Percentiles rank a stretch among this genome's conserved stretches.
Conservation (phyloP, 2,888 invertebrate species). For the Idaea aversata region DNA sequence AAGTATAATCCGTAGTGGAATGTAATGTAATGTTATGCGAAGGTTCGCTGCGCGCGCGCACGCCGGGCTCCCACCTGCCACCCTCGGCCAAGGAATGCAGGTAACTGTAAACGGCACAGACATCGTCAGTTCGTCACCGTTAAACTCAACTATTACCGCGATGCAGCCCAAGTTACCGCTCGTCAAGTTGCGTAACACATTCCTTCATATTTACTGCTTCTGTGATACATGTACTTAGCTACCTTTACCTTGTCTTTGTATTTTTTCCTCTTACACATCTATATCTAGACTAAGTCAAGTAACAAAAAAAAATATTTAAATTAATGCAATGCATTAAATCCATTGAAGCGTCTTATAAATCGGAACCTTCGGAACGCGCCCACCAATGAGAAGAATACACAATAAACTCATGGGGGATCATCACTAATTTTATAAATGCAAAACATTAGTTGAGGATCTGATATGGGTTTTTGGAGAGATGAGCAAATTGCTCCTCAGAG, state of each 20-base stretch:
- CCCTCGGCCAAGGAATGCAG: slow-evolving; percentile 67
- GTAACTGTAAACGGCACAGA: slow-evolving; percentile 67
- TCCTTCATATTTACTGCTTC: slow-evolving; percentile 4
- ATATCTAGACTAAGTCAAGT: too few species aligned
- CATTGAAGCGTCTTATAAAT: too few species aligned
- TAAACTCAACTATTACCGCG: slow-evolving; percentile 61
- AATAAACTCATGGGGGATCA: too few species aligned
- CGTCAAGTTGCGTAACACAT: slow-evolving; percentile 6
- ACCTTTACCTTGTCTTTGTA: background rate
- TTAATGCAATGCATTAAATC: too few species aligned
- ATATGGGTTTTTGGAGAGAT: too few species aligned
- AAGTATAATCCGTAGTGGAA: background rate
- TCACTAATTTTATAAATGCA: too few species aligned
- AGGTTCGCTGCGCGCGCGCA: slow-evolving; percentile 9
- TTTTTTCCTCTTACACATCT: background rate
- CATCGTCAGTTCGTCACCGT: slow-evolving; percentile 55
- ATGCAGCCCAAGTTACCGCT: slow-evolving; percentile 32
- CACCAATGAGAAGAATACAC: too few species aligned
- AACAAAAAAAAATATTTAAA: too few species aligned
- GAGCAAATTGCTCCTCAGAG: too few species aligned
- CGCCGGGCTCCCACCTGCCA: slow-evolving; percentile 23
- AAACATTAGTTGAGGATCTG: too few species aligned
- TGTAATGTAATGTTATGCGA: background rate
- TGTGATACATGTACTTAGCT: background rate
- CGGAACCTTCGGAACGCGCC: too few species aligned